Evolutionary conservation across 2,888 invertebrate genomes (phyloP).

Genomic region (Athetis lepigone): DNA sequence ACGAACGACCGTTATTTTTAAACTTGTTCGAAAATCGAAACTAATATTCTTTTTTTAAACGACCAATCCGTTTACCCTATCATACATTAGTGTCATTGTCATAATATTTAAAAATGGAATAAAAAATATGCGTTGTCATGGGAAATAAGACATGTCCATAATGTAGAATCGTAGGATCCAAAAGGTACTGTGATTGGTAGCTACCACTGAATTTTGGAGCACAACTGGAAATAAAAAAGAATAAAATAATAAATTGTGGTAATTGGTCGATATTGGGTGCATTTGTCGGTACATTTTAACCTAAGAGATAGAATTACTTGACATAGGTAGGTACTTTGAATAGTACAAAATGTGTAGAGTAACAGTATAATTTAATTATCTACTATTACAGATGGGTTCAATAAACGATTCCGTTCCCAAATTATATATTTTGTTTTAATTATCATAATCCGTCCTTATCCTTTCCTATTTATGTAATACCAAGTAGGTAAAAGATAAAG

Average conservation of each 20-base stretch:
- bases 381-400: conserved; percentile 89
- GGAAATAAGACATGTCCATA: conserved; percentile 62
- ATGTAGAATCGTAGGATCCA: conserved; percentile 81
- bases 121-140: conserved; percentile 41
- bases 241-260: conserved; percentile 63
- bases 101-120: conserved; percentile 39
- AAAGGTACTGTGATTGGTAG: conserved; percentile 87
- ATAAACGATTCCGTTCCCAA: conserved; percentile 90
- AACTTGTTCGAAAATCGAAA: conserved; percentile 47
- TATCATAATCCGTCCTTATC: conserved; percentile 32
- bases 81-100: conserved; percentile 65
- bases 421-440: conserved; percentile 77
- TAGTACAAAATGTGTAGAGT: conserved; percentile 89
- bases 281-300: conserved; percentile 82
- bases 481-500: no score
- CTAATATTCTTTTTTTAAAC: conserved; percentile 49
- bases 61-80: conserved; percentile 64
- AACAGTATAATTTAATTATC: conserved; percentile 88
- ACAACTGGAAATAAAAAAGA: conserved; percentile 73
- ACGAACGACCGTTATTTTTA: conserved; percentile 49
- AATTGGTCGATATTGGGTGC: conserved; percentile 79
- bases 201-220: conserved; percentile 79
- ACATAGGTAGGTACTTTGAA: conserved; percentile 89
- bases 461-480: neutral
- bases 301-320: conserved; percentile 84